Percentiles rank a stretch among this genome's conserved stretches.
Conservation (phyloP, 2,797 vertebrate species). For the Eptatretus atami region DNA sequence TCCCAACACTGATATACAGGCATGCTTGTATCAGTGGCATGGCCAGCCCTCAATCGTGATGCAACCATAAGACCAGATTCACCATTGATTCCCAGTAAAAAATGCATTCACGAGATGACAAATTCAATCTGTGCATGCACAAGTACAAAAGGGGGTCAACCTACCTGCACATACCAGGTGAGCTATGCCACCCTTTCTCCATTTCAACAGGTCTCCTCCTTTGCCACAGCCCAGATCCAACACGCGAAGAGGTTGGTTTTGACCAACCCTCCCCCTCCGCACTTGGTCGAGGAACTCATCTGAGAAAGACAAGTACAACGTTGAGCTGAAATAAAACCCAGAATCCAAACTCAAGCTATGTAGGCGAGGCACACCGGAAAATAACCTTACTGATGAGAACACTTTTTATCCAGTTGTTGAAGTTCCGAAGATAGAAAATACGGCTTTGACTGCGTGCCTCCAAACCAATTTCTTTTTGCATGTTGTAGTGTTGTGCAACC, state of each 20-base stretch:
- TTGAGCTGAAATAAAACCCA: too few relatives aligned
- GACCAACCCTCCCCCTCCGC: constrained; percentile 13
- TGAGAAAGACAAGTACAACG: constrained; percentile 11
- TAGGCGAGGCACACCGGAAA: too few relatives aligned
- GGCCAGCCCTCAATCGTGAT: not conserved
- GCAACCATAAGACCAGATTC: not conserved
- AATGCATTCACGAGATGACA: not conserved
- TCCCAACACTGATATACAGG: too few relatives aligned
- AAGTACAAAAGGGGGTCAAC: constrained; percentile 5
- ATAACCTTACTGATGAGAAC: constrained; percentile 27
- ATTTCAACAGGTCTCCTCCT: constrained; percentile 80
- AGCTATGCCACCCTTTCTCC: constrained; percentile 54
- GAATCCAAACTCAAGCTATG: too few relatives aligned
- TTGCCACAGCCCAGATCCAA: constrained; percentile 85
- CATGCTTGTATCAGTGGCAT: not conserved
- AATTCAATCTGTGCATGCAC: not conserved
- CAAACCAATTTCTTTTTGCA: constrained; percentile 50
- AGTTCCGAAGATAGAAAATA: constrained; percentile 81
- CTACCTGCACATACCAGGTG: constrained; percentile 71
- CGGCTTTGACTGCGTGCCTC: constrained; percentile 45
- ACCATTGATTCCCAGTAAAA: not conserved
- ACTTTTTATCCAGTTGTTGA: constrained; percentile 97
- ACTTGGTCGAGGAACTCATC: constrained; percentile 44
- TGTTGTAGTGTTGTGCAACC: constrained; percentile 70
- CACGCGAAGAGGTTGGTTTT: constrained; percentile 24